phyloP scores from a whole-genome alignment of 2,888 invertebrate species.

The Trimorus sp. region DNA sequence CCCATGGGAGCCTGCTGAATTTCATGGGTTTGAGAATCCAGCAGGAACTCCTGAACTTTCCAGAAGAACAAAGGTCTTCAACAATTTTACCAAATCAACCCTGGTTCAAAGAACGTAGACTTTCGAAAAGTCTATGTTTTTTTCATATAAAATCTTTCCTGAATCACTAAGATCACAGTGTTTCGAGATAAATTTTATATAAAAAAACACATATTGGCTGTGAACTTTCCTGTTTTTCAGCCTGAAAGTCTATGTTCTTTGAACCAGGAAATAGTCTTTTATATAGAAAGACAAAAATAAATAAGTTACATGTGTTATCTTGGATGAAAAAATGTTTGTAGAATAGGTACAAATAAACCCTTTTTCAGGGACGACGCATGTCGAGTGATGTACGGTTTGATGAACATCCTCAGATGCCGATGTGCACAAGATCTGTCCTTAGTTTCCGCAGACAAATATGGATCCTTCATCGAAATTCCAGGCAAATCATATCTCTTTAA shows the following conservation, averaged over 20 bases:
- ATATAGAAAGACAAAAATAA: no score
- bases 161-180: no score
- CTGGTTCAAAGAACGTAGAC: no score
- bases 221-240: no score
- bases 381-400: slow-evolving; percentile 86
- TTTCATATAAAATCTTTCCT: no score
- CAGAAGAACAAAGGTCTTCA: slow-evolving; percentile 84
- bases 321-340: not conserved
- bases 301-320: not conserved
- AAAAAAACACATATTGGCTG: no score
- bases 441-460: slow-evolving; percentile 89
- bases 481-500: slow-evolving; percentile 18
- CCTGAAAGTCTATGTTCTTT: no score
- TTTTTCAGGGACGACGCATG: slow-evolving; percentile 85
- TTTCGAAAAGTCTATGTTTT: no score
- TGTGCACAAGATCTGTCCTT: slow-evolving; percentile 88
- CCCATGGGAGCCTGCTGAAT: slow-evolving; percentile 86
- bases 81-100: not conserved
- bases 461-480: slow-evolving; percentile 86
- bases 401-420: slow-evolving; percentile 85
- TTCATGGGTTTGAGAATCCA: slow-evolving; percentile 86
- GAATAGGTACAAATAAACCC: not conserved
- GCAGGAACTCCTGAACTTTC: slow-evolving; percentile 87
- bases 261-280: no score
- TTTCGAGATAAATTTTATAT: no score